phyloP scores from a whole-genome alignment of 2,113 vertebrate species.

The Chauna torquata region DNA sequence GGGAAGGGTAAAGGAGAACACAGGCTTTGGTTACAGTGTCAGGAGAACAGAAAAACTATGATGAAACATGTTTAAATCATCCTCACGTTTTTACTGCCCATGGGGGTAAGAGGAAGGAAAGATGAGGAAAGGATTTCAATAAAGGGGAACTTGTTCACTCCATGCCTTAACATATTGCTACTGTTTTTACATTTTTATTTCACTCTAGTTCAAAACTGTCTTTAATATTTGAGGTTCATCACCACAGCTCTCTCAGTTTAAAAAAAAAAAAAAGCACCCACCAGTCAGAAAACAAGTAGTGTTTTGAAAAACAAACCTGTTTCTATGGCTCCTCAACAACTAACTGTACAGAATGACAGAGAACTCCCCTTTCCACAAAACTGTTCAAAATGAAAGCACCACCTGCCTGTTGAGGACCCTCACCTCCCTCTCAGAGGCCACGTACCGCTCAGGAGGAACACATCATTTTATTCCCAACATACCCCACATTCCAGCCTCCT shows the following conservation, averaged over 20 bases:
- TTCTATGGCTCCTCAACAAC: background rate
- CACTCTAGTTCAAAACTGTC: background rate
- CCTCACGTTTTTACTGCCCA: background rate
- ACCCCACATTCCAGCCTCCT: background rate
- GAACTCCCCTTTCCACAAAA: background rate
- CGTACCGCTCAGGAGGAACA: background rate
- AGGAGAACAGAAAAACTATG: background rate
- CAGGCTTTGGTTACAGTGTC: background rate
- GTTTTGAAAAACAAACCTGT: background rate
- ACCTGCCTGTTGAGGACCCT: background rate
- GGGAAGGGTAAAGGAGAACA: background rate
- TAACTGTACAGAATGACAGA: accelerated
- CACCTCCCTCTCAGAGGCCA: background rate
- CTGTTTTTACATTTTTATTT: background rate
- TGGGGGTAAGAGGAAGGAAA: background rate
- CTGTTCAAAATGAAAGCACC: background rate
- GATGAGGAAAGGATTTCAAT: background rate
- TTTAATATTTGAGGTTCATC: background rate
- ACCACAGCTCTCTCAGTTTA: background rate
- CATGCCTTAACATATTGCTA: background rate
- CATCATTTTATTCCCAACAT: accelerated
- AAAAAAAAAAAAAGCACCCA: background rate
- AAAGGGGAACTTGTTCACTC: background rate
- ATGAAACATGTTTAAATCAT: background rate
- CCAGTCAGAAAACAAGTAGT: background rate